Conservation (phyloP, 2,888 invertebrate genomes). For the Tinea trinotella region DNA sequence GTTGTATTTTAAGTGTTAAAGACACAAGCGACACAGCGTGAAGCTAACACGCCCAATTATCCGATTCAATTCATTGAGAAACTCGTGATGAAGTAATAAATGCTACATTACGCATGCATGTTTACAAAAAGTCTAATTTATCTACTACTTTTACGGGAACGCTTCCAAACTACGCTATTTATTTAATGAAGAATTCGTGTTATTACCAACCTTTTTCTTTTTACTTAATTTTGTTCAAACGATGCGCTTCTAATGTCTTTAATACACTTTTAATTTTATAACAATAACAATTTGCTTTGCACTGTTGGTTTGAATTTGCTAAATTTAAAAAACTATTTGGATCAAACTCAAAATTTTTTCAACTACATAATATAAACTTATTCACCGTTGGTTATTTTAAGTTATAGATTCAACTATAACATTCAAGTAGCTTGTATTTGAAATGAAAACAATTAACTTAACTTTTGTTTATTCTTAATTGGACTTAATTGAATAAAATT, state of each 20-base stretch:
- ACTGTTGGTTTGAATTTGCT: not conserved
- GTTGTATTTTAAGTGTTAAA: too few species aligned
- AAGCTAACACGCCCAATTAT: not conserved
- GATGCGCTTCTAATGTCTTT: conserved; percentile 7
- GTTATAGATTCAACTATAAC: too few species aligned
- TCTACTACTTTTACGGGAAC: not conserved
- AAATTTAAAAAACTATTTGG: too few species aligned
- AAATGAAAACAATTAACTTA: too few species aligned
- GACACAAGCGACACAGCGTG: conserved; percentile 7
- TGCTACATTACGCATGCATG: conserved; percentile 13
- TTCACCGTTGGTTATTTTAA: too few species aligned
- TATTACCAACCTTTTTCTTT: conserved; percentile 1
- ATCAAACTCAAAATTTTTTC: too few species aligned
- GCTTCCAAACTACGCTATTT: conserved; percentile 17
- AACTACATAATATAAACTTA: too few species aligned
- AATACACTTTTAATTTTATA: not conserved
- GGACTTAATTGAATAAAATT: too few species aligned
- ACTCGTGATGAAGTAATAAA: conserved; percentile 12
- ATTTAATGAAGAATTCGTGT: conserved; percentile 14
- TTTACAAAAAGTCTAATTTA: conserved; percentile 10
- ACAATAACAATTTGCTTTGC: not conserved
- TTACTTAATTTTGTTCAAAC: conserved; percentile 1
- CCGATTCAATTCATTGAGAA: not conserved
- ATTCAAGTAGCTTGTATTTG: too few species aligned
- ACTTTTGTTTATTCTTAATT: too few species aligned